phyloP scores from a whole-genome alignment of 1,140 invertebrate species.

The Asobara japonica region DNA sequence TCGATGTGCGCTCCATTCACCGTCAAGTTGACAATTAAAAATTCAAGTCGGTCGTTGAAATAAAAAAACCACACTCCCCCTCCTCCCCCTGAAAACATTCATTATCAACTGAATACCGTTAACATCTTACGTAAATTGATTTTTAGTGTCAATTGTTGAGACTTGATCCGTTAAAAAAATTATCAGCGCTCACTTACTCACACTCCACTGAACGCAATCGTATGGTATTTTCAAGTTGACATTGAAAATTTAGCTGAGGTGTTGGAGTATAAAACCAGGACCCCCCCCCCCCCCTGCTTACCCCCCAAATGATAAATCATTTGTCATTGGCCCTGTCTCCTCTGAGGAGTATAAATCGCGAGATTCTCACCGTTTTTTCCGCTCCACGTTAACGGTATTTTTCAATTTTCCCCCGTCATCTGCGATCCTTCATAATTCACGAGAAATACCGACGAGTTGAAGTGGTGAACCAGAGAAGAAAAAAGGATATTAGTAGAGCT shows the following conservation, averaged over 20 bases:
- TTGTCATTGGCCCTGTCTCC: background rate
- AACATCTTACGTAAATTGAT: no score
- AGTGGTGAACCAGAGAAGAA: no score
- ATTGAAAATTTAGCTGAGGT: background rate
- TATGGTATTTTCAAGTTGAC: background rate
- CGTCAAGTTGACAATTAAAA: background rate
- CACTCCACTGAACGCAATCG: no score
- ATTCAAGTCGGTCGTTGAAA: background rate
- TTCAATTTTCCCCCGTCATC: slow-evolving; percentile 15
- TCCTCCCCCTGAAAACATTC: no score
- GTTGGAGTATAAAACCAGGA: background rate
- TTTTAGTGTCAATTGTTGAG: no score
- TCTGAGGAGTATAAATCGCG: slow-evolving; percentile 1
- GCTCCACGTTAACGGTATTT: slow-evolving; percentile 17
- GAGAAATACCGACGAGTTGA: background rate
- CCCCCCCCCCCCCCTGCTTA: no score
- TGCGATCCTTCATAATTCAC: slow-evolving; percentile 23
- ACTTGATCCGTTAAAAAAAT: no score
- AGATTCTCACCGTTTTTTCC: background rate
- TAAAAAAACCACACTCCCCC: background rate
- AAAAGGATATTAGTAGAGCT: no score
- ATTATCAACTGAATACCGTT: no score
- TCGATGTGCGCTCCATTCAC: background rate
- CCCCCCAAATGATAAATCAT: no score
- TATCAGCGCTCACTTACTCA: no score